These are phyloP conservation scores for Perizoma affinitatum DNA, from an alignment of 2,888 invertebrate species.

Conservation along the genomic window DNA sequence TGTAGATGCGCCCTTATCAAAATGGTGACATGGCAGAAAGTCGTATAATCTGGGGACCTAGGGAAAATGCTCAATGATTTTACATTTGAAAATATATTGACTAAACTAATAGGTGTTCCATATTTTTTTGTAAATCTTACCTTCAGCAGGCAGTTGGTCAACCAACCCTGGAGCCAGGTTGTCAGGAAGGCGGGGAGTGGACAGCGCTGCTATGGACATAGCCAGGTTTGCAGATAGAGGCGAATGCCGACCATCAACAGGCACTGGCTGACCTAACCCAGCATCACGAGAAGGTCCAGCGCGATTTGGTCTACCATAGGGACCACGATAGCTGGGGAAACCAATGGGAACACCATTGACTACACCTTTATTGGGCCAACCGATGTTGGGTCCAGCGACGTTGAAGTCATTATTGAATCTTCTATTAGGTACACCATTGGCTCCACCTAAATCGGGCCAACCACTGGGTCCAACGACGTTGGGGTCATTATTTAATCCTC, in stretches of 20 bases:
- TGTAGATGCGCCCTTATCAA: no score
- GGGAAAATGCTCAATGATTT: no score
- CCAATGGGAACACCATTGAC: not conserved
- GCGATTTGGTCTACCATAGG: not conserved
- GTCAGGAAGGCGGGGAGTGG: conserved; percentile 84
- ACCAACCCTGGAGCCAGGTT: conserved; percentile 86
- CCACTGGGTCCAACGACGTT: conserved; percentile 1
- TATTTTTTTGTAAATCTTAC: conserved; percentile 52
- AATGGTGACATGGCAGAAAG: no score
- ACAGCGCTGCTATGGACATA: conserved; percentile 85
- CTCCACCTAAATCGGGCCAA: not conserved
- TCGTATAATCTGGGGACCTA: no score
- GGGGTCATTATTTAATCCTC: not conserved
- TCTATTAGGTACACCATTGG: not conserved
- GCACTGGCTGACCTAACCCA: conserved; percentile 12
- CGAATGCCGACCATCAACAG: conserved; percentile 14
- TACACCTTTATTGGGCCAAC: not conserved
- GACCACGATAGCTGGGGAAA: not conserved
- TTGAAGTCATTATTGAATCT: not conserved
- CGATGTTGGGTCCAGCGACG: not conserved
- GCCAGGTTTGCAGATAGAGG: conserved; percentile 83
- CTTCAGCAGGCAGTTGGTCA: conserved; percentile 89
- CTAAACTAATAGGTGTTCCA: no score
- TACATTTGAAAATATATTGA: no score
- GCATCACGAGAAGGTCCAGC: conserved; percentile 12